Evolutionary conservation across 2,113 vertebrate species (phyloP), one percentile per base, ranked within the genome.

Genomic region (Grallaria varia): DNA sequence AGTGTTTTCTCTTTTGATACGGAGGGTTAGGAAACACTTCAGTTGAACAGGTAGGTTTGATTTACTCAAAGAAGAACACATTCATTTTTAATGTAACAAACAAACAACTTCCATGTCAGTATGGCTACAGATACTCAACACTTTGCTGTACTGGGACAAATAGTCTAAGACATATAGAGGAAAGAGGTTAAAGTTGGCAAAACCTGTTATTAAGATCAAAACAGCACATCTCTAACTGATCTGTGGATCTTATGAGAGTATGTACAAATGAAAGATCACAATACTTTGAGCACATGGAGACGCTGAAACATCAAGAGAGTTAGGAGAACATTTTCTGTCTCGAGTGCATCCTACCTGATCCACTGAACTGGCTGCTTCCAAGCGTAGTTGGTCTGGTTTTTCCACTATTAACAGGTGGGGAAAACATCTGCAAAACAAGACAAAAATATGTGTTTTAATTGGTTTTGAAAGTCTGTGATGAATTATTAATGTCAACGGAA

Each of bases 381-480:
- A 99, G 98, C 8, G 99, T 99, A 20, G 99, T 99, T 71, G 99
- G 99, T 98, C 99, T 99, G 97, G 98, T 99, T 98, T 99, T 99
- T 95, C 99, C 99, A 97, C 99, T 99, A 90, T 98, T 98, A 94
- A 99, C 99, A 98, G 99, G 99, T 96, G 99, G 99, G n/a, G 99
- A 99, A 98, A 99, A 99, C 99, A 99, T 99, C 99, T 99, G 97
- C 87, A 98, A 98, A 97, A 97, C 69, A 96, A 95, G 31, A 30
- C 55, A 80, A 77, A 89, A 59, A 60, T 7, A 20, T 6, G 33
- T 3, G 1, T 72, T 66, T 73, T 63, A 85, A 37, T 93, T 77
- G 94, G 49, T 56, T 66, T 69, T 94, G 76, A 97, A 96, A 91
- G 12, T 31, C 47, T 17, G 11, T 23, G 12, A 63, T 58, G 56